Evolutionary conservation across 2,113 vertebrate species (phyloP).

Genomic region (Penelope pileata): DNA sequence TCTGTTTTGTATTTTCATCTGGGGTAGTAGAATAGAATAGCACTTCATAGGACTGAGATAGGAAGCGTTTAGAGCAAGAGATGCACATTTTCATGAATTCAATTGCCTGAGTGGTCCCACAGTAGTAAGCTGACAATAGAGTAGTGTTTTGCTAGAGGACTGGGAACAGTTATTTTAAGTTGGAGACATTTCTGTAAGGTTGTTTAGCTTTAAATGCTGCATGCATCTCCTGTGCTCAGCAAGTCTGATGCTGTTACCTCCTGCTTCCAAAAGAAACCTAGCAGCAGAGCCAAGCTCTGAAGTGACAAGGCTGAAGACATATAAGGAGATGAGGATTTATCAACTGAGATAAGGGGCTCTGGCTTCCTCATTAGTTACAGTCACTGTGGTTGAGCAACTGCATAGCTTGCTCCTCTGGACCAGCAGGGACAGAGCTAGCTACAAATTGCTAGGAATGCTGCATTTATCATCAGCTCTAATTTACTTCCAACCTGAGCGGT

Average conservation of each 20-base stretch:
- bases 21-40: background rate
- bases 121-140: background rate
- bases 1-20: background rate
- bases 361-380: slow-evolving; percentile 46
- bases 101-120: background rate
- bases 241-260: background rate
- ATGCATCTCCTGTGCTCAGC: background rate
- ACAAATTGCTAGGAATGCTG: background rate
- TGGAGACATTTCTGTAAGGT: slow-evolving; percentile 15
- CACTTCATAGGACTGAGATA: background rate
- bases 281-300: background rate
- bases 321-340: slow-evolving; percentile 46
- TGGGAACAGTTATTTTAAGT: slow-evolving; percentile 23
- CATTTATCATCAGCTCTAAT: slow-evolving; percentile 8
- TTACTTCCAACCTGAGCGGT: background rate
- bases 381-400: background rate
- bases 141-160: slow-evolving; percentile 8
- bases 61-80: accelerated
- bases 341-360: slow-evolving; percentile 43
- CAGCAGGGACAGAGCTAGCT: background rate
- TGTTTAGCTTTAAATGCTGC: background rate
- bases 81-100: background rate
- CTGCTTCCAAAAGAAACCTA: background rate
- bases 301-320: slow-evolving; percentile 12
- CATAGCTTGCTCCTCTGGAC: background rate